Conservation (phyloP, 53 echinoderm and acorn worm genomes). For the Stichopus horrens region DNA sequence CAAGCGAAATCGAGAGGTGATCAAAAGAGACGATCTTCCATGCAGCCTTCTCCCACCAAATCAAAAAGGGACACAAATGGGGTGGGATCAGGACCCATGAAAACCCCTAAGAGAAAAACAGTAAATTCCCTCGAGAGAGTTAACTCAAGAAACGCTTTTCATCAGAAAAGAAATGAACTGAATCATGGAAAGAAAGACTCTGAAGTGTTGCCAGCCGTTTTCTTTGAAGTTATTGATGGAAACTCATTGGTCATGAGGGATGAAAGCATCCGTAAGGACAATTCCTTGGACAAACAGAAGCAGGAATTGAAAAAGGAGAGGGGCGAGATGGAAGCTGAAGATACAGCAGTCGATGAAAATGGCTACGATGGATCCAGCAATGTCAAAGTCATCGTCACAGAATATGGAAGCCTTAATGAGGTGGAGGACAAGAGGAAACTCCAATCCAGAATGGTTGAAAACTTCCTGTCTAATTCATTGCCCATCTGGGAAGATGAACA, state of each 20-base stretch:
- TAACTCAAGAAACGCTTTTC: neutral
- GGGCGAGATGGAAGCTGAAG: neutral
- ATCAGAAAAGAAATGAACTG: neutral
- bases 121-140: neutral
- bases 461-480: slow-evolving; percentile 30
- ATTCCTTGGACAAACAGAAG: neutral
- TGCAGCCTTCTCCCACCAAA: neutral
- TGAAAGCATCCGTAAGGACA: neutral
- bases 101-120: slow-evolving; percentile 17
- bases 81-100: neutral
- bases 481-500: slow-evolving; percentile 33
- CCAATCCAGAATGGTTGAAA: neutral
- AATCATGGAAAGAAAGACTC: too few relatives aligned
- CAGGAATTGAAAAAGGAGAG: neutral
- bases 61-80: neutral
- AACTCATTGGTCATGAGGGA: neutral
- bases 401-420: neutral
- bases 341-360: neutral
- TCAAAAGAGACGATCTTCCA: slow-evolving; percentile 6
- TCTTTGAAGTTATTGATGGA: neutral
- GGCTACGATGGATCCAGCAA: neutral
- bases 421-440: neutral
- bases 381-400: neutral
- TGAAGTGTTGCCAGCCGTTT: neutral
- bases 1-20: neutral